Percentiles rank a stretch among this genome's conserved stretches.
Evolutionary conservation across 1,140 invertebrate species (phyloP).

Genomic region (Cecropterus lyciades): DNA sequence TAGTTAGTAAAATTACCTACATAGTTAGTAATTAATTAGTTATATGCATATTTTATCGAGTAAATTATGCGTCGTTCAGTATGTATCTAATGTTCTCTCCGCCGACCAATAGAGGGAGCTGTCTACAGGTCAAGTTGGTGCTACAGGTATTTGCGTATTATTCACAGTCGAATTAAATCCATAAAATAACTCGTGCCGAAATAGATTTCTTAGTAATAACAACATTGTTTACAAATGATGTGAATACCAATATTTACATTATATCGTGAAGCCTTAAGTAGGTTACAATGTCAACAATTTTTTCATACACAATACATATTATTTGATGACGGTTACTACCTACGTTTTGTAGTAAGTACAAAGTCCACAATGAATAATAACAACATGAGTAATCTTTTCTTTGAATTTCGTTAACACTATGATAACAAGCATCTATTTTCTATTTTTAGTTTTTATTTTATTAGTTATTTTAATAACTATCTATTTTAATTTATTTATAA

Average conservation of each 20-base stretch:
- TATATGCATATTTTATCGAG: too few species aligned
- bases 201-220: neutral
- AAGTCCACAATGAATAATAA: slow-evolving; percentile 10
- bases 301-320: neutral
- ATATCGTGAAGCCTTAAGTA: neutral
- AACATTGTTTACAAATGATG: too few species aligned
- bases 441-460: too few species aligned
- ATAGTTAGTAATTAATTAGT: too few species aligned
- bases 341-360: neutral
- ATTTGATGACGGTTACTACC: slow-evolving; percentile 7
- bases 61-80: too few species aligned
- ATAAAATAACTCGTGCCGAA: neutral
- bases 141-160: neutral
- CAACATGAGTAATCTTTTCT: neutral
- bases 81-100: too few species aligned
- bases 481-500: too few species aligned
- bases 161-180: neutral
- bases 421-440: neutral
- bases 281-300: slow-evolving; percentile 1
- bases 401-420: slow-evolving; percentile 8
- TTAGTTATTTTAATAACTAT: too few species aligned
- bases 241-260: neutral
- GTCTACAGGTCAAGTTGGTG: neutral
- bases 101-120: neutral
- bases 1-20: too few species aligned